Conservation (phyloP, 2,888 invertebrate genomes). For the Drosophila kuntzei region DNA sequence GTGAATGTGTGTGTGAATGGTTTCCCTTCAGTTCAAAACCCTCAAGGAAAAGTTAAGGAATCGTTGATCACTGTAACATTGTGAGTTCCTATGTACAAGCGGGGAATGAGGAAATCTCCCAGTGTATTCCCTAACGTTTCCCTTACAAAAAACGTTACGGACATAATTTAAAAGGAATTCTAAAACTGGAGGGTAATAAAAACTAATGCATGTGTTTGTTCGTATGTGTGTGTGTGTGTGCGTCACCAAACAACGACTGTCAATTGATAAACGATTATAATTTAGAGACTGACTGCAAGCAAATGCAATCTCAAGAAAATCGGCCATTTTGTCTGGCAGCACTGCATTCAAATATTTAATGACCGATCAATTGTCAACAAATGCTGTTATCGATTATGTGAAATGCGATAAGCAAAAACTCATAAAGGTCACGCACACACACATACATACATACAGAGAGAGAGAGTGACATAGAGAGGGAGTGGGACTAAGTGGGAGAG, state of each 20-base stretch:
- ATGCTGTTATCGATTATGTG: conserved; percentile 29
- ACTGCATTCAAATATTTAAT: conserved; percentile 11
- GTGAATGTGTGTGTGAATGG: conserved; percentile 1
- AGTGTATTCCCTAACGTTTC: too few relatives aligned
- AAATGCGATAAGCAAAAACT: conserved; percentile 34
- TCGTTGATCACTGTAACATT: too few relatives aligned
- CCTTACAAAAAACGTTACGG: too few relatives aligned
- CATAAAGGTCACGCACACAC: conserved; percentile 37
- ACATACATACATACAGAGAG: neutral
- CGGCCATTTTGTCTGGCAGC: conserved; percentile 31
- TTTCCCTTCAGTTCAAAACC: too few relatives aligned
- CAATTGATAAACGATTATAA: conserved; percentile 38
- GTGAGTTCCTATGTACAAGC: too few relatives aligned
- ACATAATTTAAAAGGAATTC: too few relatives aligned
- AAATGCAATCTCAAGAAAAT: conserved; percentile 9
- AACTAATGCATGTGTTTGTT: conserved; percentile 16
- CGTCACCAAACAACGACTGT: conserved; percentile 20
- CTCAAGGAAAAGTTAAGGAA: too few relatives aligned
- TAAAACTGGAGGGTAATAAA: conserved; percentile 33
- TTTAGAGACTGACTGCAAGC: conserved; percentile 16
- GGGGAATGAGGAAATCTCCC: too few relatives aligned
- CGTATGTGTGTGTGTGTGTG: conserved; percentile 12
- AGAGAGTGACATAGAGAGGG: conserved; percentile 1
- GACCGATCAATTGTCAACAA: conserved; percentile 38
- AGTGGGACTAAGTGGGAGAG: conserved; percentile 7